These are phyloP conservation scores for Passer montanus DNA, from an alignment of 2,113 vertebrate genomes.

Conservation along the genomic window DNA sequence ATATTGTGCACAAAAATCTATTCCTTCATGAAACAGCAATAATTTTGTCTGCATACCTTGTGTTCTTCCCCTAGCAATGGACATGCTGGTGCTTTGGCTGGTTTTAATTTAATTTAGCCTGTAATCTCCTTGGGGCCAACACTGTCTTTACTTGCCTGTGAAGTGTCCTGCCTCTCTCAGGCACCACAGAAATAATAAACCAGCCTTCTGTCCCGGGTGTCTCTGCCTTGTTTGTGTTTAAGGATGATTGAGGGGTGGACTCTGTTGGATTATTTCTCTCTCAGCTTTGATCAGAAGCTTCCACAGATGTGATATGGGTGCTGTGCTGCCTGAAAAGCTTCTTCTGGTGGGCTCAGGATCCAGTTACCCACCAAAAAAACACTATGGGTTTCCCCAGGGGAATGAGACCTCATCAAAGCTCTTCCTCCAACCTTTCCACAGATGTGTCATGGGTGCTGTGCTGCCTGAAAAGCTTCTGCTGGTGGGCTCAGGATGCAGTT, in stretches of 20 bases:
- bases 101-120: neutral
- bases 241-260: neutral
- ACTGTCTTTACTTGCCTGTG: neutral
- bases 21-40: neutral
- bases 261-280: neutral
- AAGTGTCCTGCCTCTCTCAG: neutral
- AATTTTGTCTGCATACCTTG: neutral
- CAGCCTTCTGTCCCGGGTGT: neutral
- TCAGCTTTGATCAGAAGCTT: neutral
- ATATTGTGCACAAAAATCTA: neutral
- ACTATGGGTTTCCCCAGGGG: neutral
- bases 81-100: neutral
- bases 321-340: neutral
- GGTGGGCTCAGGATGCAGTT: neutral
- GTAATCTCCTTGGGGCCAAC: neutral
- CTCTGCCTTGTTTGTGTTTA: neutral
- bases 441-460: fast-evolving
- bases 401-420: neutral
- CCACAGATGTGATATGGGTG: fast-evolving
- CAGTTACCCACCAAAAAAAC: too few species aligned
- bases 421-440: neutral
- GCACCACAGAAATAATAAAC: neutral
- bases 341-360: neutral
- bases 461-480: neutral
- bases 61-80: neutral